phyloP scores from a whole-genome alignment of 2,888 invertebrate genomes.

The Autographa pulchrina region DNA sequence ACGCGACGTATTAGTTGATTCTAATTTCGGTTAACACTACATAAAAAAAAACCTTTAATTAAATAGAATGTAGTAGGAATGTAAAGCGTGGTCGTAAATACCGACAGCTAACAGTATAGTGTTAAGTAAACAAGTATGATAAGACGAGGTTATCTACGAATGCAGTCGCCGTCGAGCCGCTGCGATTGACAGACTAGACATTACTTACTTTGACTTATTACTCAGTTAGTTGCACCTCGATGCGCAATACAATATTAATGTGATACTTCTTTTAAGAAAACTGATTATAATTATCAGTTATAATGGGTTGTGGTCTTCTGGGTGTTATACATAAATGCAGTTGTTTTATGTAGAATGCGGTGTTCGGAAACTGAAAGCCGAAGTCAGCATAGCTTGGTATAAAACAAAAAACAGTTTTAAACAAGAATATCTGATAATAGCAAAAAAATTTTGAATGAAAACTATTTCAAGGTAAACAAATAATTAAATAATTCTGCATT shows the following conservation, averaged over 20 bases:
- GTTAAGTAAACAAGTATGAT: conserved; percentile 83
- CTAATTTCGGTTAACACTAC: no score
- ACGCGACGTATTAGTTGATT: no score
- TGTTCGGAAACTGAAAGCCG: no score
- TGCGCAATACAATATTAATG: neutral
- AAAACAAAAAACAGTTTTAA: neutral
- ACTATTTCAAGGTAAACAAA: neutral
- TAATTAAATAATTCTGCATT: neutral
- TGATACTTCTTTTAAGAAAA: neutral
- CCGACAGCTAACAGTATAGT: conserved; percentile 54
- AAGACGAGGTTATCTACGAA: conserved; percentile 81
- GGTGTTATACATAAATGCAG: no score
- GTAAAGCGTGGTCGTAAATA: conserved; percentile 48
- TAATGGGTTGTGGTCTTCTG: no score
- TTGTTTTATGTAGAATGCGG: no score
- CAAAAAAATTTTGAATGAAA: neutral
- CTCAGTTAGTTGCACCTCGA: neutral
- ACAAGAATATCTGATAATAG: neutral
- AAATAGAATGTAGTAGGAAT: no score
- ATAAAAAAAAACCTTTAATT: no score
- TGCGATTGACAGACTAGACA: conserved; percentile 62
- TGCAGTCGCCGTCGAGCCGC: conserved; percentile 68
- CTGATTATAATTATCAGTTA: no score
- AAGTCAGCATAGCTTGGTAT: no score
- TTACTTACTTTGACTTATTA: conserved; percentile 30